Percentiles rank a stretch among this genome's conserved stretches.
These are phyloP conservation scores for Tetranychus urticae DNA, from an alignment of 1,140 invertebrate species.

Conservation along the genomic window DNA sequence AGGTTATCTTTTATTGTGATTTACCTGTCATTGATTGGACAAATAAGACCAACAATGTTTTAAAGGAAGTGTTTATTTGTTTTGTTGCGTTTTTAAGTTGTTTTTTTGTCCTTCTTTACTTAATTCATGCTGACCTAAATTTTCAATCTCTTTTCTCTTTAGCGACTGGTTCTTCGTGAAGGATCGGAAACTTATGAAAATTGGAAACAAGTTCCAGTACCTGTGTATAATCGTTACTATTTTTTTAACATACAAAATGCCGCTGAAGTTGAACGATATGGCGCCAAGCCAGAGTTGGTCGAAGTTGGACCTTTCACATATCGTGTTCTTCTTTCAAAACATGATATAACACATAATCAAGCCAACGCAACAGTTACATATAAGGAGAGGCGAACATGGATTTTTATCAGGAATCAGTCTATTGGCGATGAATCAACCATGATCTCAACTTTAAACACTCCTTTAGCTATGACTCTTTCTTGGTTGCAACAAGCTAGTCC, in stretches of 20 bases:
- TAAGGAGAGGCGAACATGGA: conserved; percentile 54
- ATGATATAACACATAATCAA: conserved; percentile 11
- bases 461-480: conserved; percentile 63
- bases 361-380: conserved; percentile 68
- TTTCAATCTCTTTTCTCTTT: background rate
- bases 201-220: conserved; percentile 22
- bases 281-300: conserved; percentile 33
- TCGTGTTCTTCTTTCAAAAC: conserved; percentile 15
- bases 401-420: conserved; percentile 59
- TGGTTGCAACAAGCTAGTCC: conserved; percentile 40
- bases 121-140: too few relatives aligned
- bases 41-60: too few relatives aligned
- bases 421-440: conserved; percentile 45
- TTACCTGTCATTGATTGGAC: too few relatives aligned
- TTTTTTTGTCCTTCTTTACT: too few relatives aligned
- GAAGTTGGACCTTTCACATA: conserved; percentile 55
- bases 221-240: conserved; percentile 25
- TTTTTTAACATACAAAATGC: conserved; percentile 74
- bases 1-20: too few relatives aligned
- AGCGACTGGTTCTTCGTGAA: background rate
- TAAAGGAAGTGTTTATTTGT: too few relatives aligned
- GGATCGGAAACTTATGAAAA: conserved; percentile 18
- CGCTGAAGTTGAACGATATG: conserved; percentile 24
- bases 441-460: conserved; percentile 63
- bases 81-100: too few relatives aligned